Base-by-base conservation (phyloP, 2,113 vertebrate genomes). In the Alethe castanea region DNA sequence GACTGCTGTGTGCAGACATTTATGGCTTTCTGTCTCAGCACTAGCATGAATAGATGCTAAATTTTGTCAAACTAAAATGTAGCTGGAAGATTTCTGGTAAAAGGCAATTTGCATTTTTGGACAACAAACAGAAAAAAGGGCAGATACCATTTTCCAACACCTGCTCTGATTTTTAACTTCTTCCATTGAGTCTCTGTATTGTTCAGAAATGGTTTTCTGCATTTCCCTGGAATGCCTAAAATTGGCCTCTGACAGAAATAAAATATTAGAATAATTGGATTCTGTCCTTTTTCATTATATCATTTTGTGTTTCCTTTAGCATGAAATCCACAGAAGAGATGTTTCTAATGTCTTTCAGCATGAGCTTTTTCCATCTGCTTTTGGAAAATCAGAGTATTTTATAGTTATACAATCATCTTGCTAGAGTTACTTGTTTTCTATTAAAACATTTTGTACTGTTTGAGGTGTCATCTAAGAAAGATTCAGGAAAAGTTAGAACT, bases 231-330 rank as follows among this genome's bases (percentile, higher is more conserved):
- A 90, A 94, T 93, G 54, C 38, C 28, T 83, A 48, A 92, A 92
- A 86, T 86, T 90, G 92, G 67, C 82, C 87, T 90, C 85, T 90
- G 56, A 86, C n/a, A 90, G 88, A 90, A 76, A 73, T 70, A 83
- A 71, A 77, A 64, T 92, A 86, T 40, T 92, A 74, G 76, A 90
- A 86, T 95, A 90, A 91, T 95, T 94, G 74, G 38, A 71, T 92
- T 94, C 88, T 92, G 90, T 92, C 93, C 65, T 81, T 92, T 96
- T 76, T 95, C 44, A 84, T 96, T 88, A 86, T 83, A 86, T 93
- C 48, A 74, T 60, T 90, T 92, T 84, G 50, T 92, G 31, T 78
- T 90, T 93, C 65, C 80, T 88, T 93, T 80, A 93, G 53, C 77
- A 53, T 60, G 73, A 36, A 81, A 86, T 83, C 64, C 40, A 29